Percentiles rank a stretch among this genome's conserved stretches.
These are phyloP conservation scores for Neoseiulus cucumeris DNA, from an alignment of 1,140 invertebrate genomes.

Conservation along the genomic window DNA sequence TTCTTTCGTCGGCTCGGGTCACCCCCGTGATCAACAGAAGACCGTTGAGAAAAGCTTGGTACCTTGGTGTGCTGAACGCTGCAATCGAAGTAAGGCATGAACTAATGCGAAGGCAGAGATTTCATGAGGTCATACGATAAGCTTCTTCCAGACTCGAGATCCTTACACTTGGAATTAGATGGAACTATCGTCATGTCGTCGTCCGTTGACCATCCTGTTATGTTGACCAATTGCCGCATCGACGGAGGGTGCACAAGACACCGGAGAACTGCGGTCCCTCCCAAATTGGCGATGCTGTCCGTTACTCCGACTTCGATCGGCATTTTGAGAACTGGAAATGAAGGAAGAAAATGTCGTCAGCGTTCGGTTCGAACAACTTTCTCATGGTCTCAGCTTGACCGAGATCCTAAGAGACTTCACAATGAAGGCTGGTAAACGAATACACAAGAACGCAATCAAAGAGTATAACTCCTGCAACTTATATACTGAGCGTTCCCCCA, in stretches of 20 bases:
- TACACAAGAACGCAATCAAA: too few relatives aligned
- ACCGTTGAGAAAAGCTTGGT: slow-evolving; percentile 5
- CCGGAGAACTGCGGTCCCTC: neutral
- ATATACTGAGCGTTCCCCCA: too few relatives aligned
- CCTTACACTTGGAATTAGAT: slow-evolving; percentile 1
- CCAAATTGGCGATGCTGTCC: neutral
- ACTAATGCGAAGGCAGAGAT: too few relatives aligned
- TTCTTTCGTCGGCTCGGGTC: neutral
- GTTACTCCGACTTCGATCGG: slow-evolving; percentile 7
- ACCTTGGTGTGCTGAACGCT: slow-evolving; percentile 1
- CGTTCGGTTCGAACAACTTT: too few relatives aligned
- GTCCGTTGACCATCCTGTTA: neutral
- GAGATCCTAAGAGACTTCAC: too few relatives aligned
- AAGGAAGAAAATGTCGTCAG: neutral
- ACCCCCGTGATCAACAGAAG: neutral
- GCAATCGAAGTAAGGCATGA: neutral
- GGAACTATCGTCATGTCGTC: slow-evolving; percentile 10
- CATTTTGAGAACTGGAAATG: slow-evolving; percentile 6
- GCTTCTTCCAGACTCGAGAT: neutral
- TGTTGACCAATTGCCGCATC: slow-evolving; percentile 8
- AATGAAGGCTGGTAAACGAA: too few relatives aligned
- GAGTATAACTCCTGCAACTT: too few relatives aligned
- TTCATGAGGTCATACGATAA: too few relatives aligned
- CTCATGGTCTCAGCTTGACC: too few relatives aligned
- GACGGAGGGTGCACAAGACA: neutral